Evolutionary conservation across 2,113 vertebrate species (phyloP).

Genomic region (Brachyhypopomus gauderio): DNA sequence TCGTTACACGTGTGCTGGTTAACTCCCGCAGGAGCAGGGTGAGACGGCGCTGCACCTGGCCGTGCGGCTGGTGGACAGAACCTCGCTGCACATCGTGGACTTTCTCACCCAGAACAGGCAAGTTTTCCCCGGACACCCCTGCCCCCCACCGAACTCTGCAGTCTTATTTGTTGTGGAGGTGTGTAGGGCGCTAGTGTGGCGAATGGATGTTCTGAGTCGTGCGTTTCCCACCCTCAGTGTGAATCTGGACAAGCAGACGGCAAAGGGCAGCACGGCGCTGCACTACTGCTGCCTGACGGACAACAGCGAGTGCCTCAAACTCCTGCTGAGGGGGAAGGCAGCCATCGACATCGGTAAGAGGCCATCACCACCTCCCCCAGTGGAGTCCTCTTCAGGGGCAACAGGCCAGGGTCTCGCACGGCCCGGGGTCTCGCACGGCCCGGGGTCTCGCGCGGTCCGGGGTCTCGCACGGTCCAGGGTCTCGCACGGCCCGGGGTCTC

Average conservation of each 20-base stretch:
- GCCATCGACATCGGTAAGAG: slow-evolving; percentile 92
- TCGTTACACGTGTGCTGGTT: background rate
- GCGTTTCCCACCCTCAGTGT: slow-evolving; percentile 71
- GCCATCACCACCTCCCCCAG: background rate
- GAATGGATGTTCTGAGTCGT: background rate
- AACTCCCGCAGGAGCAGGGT: slow-evolving; percentile 83
- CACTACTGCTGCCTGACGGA: slow-evolving; percentile 98
- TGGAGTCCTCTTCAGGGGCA: background rate
- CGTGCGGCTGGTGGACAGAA: slow-evolving; percentile 92
- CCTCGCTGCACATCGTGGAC: slow-evolving; percentile 96
- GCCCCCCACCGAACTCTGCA: background rate
- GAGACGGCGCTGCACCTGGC: slow-evolving; percentile 96
- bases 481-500: background rate
- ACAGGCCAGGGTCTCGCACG: too few species aligned
- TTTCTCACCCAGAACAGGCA: slow-evolving; percentile 97
- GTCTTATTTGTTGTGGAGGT: background rate
- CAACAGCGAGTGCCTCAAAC: slow-evolving; percentile 96
- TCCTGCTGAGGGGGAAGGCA: slow-evolving; percentile 94
- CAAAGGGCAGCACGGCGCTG: slow-evolving; percentile 93
- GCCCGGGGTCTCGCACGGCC: background rate
- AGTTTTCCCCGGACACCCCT: slow-evolving; percentile 25
- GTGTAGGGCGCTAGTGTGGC: background rate
- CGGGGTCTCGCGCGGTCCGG: background rate
- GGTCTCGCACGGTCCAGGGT: too few species aligned
- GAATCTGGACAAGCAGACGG: slow-evolving; percentile 94